Evolutionary conservation across 2,113 vertebrate genomes (phyloP).

Genomic region (Oncorhynchus gorbuscha): DNA sequence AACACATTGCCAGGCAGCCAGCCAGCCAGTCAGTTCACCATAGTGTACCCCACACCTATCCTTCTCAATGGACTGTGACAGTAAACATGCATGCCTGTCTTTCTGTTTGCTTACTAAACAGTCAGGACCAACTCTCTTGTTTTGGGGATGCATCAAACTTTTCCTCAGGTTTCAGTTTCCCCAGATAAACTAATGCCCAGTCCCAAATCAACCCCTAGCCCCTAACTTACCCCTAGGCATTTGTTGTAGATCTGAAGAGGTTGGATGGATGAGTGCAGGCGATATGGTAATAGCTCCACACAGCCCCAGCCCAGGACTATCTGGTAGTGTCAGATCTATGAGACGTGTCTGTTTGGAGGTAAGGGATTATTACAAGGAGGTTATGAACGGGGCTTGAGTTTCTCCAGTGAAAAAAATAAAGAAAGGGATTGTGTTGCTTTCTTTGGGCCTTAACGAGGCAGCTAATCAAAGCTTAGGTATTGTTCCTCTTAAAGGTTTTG

Average conservation of each 20-base stretch:
- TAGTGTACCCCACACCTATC: not conserved
- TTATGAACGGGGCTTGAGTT: not conserved
- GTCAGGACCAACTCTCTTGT: not conserved
- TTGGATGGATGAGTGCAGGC: too few species aligned
- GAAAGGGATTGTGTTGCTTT: not conserved
- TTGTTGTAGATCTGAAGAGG: not conserved
- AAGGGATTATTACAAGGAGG: not conserved
- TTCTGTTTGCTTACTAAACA: not conserved
- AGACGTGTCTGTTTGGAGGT: not conserved
- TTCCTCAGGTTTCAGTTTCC: not conserved
- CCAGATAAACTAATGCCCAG: too few species aligned
- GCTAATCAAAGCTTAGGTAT: constrained; percentile 45
- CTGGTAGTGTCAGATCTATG: not conserved
- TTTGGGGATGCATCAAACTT: not conserved
- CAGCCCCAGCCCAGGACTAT: too few species aligned
- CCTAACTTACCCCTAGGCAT: not conserved
- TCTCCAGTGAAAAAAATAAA: not conserved
- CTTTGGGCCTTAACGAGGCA: constrained; percentile 22
- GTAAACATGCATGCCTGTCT: constrained; percentile 14
- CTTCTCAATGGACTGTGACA: constrained; percentile 9
- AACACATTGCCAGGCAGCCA: too few species aligned
- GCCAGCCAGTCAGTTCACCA: not conserved
- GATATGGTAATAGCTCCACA: too few species aligned
- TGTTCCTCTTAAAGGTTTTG: constrained; percentile 25
- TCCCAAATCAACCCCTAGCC: too few species aligned